Evolutionary conservation across 2,797 vertebrate species (phyloP).

Genomic region (Pangasius djambal): DNA sequence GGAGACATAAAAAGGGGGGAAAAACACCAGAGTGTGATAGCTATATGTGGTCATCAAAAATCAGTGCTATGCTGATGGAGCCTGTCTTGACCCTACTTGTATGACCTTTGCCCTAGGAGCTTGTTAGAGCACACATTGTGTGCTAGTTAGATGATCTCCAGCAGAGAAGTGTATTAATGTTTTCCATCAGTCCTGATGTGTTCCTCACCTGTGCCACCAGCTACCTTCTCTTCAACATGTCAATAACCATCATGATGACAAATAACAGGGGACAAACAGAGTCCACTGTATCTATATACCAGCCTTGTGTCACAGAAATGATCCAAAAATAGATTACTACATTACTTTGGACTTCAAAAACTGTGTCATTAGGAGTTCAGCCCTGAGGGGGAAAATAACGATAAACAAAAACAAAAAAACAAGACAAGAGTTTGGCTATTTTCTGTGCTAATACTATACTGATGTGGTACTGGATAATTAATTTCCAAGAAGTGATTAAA

Average conservation of each 20-base stretch:
- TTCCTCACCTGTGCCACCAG: conserved; percentile 80
- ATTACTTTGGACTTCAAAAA: background rate
- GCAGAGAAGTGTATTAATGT: conserved; percentile 79
- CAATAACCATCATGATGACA: conserved; percentile 84
- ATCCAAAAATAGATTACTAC: background rate
- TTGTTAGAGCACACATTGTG: conserved; percentile 80
- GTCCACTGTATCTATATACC: background rate
- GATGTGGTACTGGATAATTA: conserved; percentile 27
- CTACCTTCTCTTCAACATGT: conserved; percentile 83
- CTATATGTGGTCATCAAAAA: conserved; percentile 52
- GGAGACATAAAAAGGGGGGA: conserved; percentile 67
- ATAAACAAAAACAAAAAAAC: background rate
- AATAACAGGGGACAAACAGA: conserved; percentile 71
- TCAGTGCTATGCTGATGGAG: conserved; percentile 74
- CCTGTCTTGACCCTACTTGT: conserved; percentile 86
- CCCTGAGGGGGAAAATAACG: background rate
- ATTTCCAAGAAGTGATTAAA: conserved; percentile 51
- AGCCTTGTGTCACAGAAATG: background rate
- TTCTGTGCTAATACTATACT: conserved; percentile 16
- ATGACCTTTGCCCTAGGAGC: conserved; percentile 72
- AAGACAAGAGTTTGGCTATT: background rate
- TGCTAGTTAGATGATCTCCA: conserved; percentile 83
- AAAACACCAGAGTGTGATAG: conserved; percentile 79
- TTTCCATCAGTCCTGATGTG: conserved; percentile 78
- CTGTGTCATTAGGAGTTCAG: background rate